Percentiles rank a stretch among this genome's conserved stretches.
Evolutionary conservation across 2,113 vertebrate genomes (phyloP).

Genomic region (Chamaetylas fuelleborni): DNA sequence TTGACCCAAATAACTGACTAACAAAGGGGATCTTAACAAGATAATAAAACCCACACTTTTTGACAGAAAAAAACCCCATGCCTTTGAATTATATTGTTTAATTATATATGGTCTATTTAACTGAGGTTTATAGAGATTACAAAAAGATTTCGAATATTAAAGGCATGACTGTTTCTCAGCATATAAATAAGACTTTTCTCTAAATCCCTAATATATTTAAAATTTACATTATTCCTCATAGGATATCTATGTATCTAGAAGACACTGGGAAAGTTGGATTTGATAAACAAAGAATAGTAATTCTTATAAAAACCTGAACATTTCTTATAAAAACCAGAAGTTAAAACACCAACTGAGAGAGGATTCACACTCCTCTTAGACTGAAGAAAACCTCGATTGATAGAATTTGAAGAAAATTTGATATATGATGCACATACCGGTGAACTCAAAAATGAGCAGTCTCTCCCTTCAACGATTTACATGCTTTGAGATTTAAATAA

Average conservation of each 20-base stretch:
- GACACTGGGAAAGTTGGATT: background rate
- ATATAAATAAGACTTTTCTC: background rate
- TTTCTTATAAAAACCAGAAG: background rate
- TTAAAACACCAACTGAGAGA: background rate
- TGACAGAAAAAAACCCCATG: background rate
- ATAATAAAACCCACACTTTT: background rate
- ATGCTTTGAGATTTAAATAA: background rate
- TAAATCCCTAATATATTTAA: background rate
- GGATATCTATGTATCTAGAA: background rate
- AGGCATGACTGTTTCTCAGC: background rate
- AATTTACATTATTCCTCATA: background rate
- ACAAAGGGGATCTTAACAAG: background rate
- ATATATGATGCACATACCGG: background rate
- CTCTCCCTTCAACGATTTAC: background rate
- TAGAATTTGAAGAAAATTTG: background rate
- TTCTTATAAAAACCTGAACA: accelerated
- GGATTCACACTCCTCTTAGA: background rate
- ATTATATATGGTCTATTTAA: background rate
- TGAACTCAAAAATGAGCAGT: background rate
- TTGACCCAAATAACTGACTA: background rate
- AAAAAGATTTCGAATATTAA: background rate
- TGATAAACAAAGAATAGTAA: background rate
- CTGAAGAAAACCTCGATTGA: background rate
- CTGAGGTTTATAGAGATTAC: background rate
- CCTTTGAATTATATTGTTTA: background rate